phyloP scores from a whole-genome alignment of 1,140 invertebrate genomes.

The Zaprionus nigranus region DNA sequence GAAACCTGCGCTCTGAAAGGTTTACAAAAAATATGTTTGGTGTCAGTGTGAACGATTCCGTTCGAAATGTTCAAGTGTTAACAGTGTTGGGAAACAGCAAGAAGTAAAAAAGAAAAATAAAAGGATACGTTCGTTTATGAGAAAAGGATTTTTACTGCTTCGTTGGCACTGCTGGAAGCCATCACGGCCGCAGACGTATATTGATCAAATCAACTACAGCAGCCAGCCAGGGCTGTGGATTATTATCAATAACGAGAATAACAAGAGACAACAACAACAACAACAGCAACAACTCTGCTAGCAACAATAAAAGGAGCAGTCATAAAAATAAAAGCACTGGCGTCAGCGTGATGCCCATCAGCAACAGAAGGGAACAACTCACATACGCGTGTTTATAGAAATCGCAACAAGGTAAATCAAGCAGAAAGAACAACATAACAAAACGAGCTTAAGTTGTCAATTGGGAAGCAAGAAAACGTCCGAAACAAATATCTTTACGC shows the following conservation, averaged over 20 bases:
- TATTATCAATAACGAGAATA: constrained; percentile 50
- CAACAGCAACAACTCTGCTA: constrained; percentile 5
- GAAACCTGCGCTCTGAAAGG: background rate
- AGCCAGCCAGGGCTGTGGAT: constrained; percentile 48
- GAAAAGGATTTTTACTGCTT: constrained; percentile 57
- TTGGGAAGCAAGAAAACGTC: constrained; percentile 33
- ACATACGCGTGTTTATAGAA: constrained; percentile 16
- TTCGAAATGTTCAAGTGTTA: background rate
- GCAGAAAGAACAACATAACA: constrained; percentile 45
- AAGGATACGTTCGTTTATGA: constrained; percentile 50
- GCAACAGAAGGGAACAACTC: constrained; percentile 6
- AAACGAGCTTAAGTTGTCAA: constrained; percentile 57
- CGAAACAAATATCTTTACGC: constrained; percentile 21
- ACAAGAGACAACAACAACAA: constrained; percentile 23
- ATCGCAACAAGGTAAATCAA: constrained; percentile 64
- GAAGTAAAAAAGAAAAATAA: constrained; percentile 22
- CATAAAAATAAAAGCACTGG: constrained; percentile 43
- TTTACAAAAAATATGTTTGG: background rate
- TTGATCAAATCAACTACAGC: constrained; percentile 33
- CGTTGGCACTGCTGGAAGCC: constrained; percentile 21
- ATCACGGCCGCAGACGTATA: constrained; percentile 15
- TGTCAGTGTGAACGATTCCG: background rate
- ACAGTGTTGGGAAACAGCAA: constrained; percentile 1
- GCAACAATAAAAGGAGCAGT: constrained; percentile 27
- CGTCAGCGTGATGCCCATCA: constrained; percentile 41